These are phyloP conservation scores for Caenorhabditis sp. DNA, from an alignment of 2,888 invertebrate species.

Conservation along the genomic window DNA sequence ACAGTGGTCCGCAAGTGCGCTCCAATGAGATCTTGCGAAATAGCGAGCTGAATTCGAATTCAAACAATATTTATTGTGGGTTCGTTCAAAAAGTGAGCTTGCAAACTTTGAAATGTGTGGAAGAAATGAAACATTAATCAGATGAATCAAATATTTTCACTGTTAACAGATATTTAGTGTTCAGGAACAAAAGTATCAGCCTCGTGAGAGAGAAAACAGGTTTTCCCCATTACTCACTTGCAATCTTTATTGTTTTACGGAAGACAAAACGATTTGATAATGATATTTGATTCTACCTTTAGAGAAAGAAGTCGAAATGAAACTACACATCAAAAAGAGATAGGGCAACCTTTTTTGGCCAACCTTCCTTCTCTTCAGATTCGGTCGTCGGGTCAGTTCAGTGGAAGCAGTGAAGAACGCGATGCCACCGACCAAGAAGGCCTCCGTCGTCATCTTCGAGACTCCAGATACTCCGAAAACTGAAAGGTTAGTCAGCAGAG, in stretches of 20 bases:
- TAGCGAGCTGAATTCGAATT: too few species aligned
- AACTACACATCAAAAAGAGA: constrained; percentile 4
- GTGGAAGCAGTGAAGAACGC: constrained; percentile 69
- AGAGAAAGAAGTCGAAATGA: constrained; percentile 22
- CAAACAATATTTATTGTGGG: too few species aligned
- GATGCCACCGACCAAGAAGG: constrained; percentile 69
- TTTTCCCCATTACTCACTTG: background rate
- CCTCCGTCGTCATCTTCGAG: constrained; percentile 70
- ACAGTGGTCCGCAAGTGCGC: too few species aligned
- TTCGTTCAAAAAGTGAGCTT: too few species aligned
- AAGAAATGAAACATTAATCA: background rate
- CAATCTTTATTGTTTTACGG: constrained; percentile 28
- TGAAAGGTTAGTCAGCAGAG: constrained; percentile 43
- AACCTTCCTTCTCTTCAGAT: constrained; percentile 25
- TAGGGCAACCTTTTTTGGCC: constrained; percentile 4
- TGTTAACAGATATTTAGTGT: background rate
- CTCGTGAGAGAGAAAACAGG: constrained; percentile 1
- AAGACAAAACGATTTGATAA: constrained; percentile 17
- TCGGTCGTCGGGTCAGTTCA: constrained; percentile 61
- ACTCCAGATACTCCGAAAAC: constrained; percentile 68
- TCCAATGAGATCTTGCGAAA: too few species aligned
- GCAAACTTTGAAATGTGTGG: background rate
- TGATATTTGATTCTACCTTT: constrained; percentile 4
- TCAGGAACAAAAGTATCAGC: constrained; percentile 15
- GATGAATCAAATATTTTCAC: too few species aligned